Base-by-base conservation (phyloP, 2,797 vertebrate genomes). In the Pterois miles region DNA sequence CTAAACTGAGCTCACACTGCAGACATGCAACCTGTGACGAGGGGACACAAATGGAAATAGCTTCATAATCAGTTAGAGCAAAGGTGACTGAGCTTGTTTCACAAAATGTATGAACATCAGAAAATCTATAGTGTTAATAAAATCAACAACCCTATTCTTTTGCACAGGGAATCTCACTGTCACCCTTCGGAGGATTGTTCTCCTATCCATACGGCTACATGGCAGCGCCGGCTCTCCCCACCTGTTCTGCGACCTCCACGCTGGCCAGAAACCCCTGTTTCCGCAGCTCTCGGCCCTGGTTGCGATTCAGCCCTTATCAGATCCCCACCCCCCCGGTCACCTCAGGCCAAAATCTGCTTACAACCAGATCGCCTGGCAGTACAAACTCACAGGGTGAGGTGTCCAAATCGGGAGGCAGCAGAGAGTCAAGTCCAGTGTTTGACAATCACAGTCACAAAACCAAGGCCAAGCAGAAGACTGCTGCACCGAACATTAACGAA, bases 241-340 rank as follows among this genome's bases (percentile, higher is more conserved):
- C 91, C 0, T 92, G 95, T 0, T 80, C 91, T 1, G 91, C 94
- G 0, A 93, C 95, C 0, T 94, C 95, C 9, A 90, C 94, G 0
- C 90, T 95, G 27, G 88, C 94, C 86, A 96, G 96, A 34, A 96
- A 94, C 87, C 95, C 94, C 14, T 95, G 94, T 79, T 91, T 97
- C 74, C 94, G 86, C 89, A 93, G 92, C 81, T 89, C 95, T 69
- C 94, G 93, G 16, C 95, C 97, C 9, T 94, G 96, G 74, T 91
- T 98, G 78, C 94, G 96, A 22, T 97, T 97, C 93, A 98, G 86
- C 93, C 98, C 98, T 1, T 99, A 98, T 91, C 95, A 96, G 64
- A 91, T 97, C 85, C 95, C 97, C 0, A 74, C 97, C 0, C 74
- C 95, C 57, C 93, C 96, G 0, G 78, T 95, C 12, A 84, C 92